A percentile compares a stretch with the other conserved stretches of the same genome.
Evolutionary conservation across 2,797 vertebrate species (phyloP).

Genomic region (Odontamblyopus lacepedii): DNA sequence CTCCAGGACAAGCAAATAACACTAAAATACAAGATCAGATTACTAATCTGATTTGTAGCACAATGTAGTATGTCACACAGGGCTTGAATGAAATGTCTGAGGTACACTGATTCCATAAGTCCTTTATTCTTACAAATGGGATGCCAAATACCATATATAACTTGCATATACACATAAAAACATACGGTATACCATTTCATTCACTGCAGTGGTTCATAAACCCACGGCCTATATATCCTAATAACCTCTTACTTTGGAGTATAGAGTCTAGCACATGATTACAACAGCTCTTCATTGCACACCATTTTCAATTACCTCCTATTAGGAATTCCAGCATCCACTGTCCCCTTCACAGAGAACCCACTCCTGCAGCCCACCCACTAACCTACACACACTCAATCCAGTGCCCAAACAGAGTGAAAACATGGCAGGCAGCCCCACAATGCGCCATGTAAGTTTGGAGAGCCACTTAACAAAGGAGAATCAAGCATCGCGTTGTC

Average conservation of each 20-base stretch:
- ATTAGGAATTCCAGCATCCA: slow-evolving; percentile 70
- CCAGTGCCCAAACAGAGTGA: slow-evolving; percentile 43
- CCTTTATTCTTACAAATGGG: no score
- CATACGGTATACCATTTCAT: no score
- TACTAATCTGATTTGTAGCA: no score
- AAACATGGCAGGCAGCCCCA: slow-evolving; percentile 49
- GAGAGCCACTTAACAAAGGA: slow-evolving; percentile 60
- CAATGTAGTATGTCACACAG: no score
- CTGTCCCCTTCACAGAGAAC: slow-evolving; percentile 49
- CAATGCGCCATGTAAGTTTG: slow-evolving; percentile 70
- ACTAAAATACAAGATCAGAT: no score
- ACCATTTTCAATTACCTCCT: slow-evolving; percentile 72
- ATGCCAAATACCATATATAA: no score
- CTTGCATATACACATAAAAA: no score
- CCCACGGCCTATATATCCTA: slow-evolving; percentile 29
- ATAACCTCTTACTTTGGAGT: slow-evolving; percentile 39
- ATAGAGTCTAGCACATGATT: slow-evolving; percentile 71
- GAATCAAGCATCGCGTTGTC: slow-evolving; percentile 50
- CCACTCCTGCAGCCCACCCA: slow-evolving; percentile 69
- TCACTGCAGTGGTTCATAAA: neutral
- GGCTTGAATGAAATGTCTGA: no score
- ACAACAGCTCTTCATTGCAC: slow-evolving; percentile 34
- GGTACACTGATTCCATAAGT: no score
- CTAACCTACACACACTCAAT: slow-evolving; percentile 70
- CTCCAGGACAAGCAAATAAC: no score